A percentile compares a stretch with the other conserved stretches of the same genome.
Evolutionary conservation across 2,113 vertebrate species (phyloP).

Genomic region (Chloebia gouldiae): DNA sequence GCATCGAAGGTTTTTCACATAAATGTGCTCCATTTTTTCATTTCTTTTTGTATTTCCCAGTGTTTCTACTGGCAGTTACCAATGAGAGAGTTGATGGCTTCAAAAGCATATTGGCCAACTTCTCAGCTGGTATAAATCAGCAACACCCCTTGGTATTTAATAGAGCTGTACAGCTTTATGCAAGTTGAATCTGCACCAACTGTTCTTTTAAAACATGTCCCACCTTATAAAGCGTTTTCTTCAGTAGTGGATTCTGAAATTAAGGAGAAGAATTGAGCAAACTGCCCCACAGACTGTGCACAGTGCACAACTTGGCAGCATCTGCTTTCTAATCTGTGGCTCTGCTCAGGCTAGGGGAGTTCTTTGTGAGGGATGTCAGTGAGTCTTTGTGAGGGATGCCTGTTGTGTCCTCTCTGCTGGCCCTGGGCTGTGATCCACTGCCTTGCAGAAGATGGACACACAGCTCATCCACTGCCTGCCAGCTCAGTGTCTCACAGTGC

Average conservation of each 20-base stretch:
- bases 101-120: neutral
- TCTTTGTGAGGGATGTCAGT: neutral
- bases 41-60: conserved; percentile 33
- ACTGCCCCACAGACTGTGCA: neutral
- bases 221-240: conserved; percentile 51
- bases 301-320: neutral
- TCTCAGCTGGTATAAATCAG: conserved; percentile 63
- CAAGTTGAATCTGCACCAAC: conserved; percentile 41
- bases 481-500: neutral
- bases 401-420: neutral
- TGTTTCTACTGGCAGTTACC: conserved; percentile 1
- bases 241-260: neutral
- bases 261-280: neutral
- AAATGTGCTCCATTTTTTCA: conserved; percentile 46
- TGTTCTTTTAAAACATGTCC: conserved; percentile 22
- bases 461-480: neutral
- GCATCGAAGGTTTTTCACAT: conserved; percentile 51
- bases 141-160: conserved; percentile 32
- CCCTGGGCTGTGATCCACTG: neutral
- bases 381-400: neutral
- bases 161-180: conserved; percentile 18
- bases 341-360: neutral
- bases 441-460: neutral
- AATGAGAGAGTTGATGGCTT: conserved; percentile 3
- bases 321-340: neutral